Base-by-base conservation (phyloP, 1,140 invertebrate genomes). In the Brachionus sp. region DNA sequence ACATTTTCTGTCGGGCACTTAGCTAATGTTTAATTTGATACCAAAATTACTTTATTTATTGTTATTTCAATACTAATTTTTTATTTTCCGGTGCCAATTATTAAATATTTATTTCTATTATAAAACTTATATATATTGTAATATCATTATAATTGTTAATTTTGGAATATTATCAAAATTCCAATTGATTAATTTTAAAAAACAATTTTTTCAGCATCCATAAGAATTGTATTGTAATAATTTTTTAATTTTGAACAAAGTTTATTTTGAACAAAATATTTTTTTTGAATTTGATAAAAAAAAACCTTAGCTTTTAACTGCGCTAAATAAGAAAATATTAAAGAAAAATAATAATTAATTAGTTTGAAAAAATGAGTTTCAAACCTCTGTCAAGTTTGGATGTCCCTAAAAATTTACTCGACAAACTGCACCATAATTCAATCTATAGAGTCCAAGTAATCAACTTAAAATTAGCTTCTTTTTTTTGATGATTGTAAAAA, bases 341-440 rank as follows among this genome's bases (percentile, higher is more conserved):
- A 13, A 50, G 23, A 19, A 64, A 64, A 64, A 2, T 29, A 16
- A 16, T 4, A 64, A 64, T 64, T 12, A 64, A 0, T 39, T 70
- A 16, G 10, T 33, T 29, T 70, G 33, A 70, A 5, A 33, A 42
- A 10, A 75, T 75, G 70, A 75, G 70, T 10, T 25, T 23, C 9
- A 75, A 46, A 29, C 39, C 70, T 10, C 25, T 75, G 25, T 46
- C 70, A 1, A 75, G 16, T 46, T 46, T 75, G 29, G 25, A 23
- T 46, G 12, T 75, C 2, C 70, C 70, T 0, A 75, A 39, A 75
- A 46, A 25, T 46, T 42, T 75, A 75, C 10, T 75, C 3, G 70
- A 75, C 2, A 75, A 75, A n/a, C 16, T 75, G 5, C 37, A 75
- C 25, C 70, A 75, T 25, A 25, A 44, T 75, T 75, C 70, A 33